These are phyloP conservation scores for Drosophila kikkawai DNA, from an alignment of 1,140 invertebrate genomes.

Conservation along the genomic window DNA sequence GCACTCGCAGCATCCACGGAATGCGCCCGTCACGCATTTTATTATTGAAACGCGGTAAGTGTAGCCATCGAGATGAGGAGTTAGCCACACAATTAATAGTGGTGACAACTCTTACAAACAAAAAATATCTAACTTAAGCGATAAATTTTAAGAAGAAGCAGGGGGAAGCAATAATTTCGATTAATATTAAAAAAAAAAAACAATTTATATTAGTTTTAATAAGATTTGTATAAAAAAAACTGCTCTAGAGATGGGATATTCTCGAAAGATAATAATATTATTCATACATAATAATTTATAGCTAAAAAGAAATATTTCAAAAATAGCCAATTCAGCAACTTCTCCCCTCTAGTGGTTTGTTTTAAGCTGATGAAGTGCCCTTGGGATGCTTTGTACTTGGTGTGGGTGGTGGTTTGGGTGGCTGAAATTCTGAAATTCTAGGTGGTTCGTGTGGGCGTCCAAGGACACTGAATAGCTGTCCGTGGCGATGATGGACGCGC, in stretches of 20 bases:
- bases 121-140: neutral
- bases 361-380: constrained; percentile 54
- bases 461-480: constrained; percentile 20
- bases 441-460: neutral
- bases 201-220: neutral
- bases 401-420: neutral
- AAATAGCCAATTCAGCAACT: constrained; percentile 14
- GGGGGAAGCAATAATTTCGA: neutral
- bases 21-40: constrained; percentile 90
- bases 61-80: constrained; percentile 22
- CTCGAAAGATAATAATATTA: neutral
- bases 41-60: constrained; percentile 91
- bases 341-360: neutral
- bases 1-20: constrained; percentile 89
- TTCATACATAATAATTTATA: neutral
- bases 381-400: constrained; percentile 6
- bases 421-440: neutral
- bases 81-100: neutral
- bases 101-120: neutral
- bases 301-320: neutral
- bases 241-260: neutral
- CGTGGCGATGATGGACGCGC: constrained; percentile 24
- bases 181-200: no score
- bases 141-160: neutral
- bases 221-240: no score